Evolutionary conservation across 1,140 invertebrate genomes (phyloP), one percentile per base, ranked within the genome.

Genomic region (Euglossa dilemma): DNA sequence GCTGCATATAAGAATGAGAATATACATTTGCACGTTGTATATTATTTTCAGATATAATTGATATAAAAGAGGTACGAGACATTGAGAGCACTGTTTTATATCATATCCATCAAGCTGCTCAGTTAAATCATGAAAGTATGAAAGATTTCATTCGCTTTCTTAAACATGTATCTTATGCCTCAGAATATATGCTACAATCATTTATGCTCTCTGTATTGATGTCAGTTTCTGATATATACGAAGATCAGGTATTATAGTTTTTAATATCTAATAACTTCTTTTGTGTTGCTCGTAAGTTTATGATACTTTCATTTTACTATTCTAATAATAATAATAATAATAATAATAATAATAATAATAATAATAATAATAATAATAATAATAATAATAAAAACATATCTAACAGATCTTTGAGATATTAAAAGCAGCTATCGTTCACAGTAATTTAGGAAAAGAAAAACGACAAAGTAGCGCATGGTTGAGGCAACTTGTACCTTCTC

Each of bases 71-170:
- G 76, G 78, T 94, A 45, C 89, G 92, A 85, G 91, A 95, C 74
- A 88, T 92, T 50, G 95, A 96, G 91, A 94, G 94, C 74, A 95
- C 94, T n/a, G 94, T 96, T 36, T 89, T 96, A 0, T 96, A 94
- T 85, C 94, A 96, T 70, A 95, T 96, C 52, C 94, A 95, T 85
- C 93, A 95, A 81, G 93, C 93, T 20, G 93, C 94, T 8, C 90
- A 93, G 71, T 77, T 94, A 28, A 94, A 94, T 78, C 92, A 95
- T 25, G 92, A 94, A 64, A 94, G 89, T 76, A 92, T 95, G 20
- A 94, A 92, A 84, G 94, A 96, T 70, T 95, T 95, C 54, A 87
- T 96, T n/a, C 92, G 92, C 75, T 94, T 92, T 73, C 85, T 96
- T 16, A 95, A 95, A 92, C 94, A 86, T 54, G 87, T 95, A 2